Base-by-base conservation (phyloP, 2,113 vertebrate genomes). In the Pachyramphus minor region DNA sequence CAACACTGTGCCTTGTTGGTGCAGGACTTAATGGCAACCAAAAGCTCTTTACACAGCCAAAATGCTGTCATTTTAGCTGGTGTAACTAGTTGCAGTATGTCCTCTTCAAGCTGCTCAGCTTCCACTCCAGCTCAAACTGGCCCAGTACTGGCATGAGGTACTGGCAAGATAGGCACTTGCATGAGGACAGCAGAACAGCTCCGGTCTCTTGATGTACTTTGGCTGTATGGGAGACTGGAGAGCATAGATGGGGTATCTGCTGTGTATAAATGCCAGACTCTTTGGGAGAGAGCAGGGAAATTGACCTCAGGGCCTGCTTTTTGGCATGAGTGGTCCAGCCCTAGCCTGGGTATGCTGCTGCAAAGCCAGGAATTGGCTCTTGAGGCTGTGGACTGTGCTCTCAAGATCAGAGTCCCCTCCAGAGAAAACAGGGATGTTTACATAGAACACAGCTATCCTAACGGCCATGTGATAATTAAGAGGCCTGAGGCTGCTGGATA, bases 361-460 rank as follows among this genome's bases (percentile, higher is more conserved):
- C 64, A 42, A 21, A 84, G 80, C 11, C 50, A 3, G 47, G 60
- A 89, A 53, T 19, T 0, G 0, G 23, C 45, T 92, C 33, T 4
- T 14, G 8, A 25, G 55, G 21, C 64, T 87, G 28, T 58, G 75
- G 55, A 92, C 82, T 53, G 28, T 82, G 76, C 50, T 89, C 28
- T 69, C 22, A 21, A 39, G 67, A 77, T 90, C 85, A 69, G 63
- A 88, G 88, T 92, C 58, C 71, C 45, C 21, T 92, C 21, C 35
- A 52, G 76, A 63, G 86, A 84, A 69, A 94, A 86, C 41, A 81
- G 47, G n/a, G 52, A 81, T 93, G 79, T 94, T 94, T 94, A 78
- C 87, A 83, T 33, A 71, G 42, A 87, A 59, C n/a, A 59, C 81
- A 66, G n/a, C 88, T 92, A 90, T 95, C 72, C 94, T 92, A 91